These are phyloP conservation scores for Macrostomum cliftonense DNA, from an alignment of 2,888 invertebrate species.

Conservation along the genomic window DNA sequence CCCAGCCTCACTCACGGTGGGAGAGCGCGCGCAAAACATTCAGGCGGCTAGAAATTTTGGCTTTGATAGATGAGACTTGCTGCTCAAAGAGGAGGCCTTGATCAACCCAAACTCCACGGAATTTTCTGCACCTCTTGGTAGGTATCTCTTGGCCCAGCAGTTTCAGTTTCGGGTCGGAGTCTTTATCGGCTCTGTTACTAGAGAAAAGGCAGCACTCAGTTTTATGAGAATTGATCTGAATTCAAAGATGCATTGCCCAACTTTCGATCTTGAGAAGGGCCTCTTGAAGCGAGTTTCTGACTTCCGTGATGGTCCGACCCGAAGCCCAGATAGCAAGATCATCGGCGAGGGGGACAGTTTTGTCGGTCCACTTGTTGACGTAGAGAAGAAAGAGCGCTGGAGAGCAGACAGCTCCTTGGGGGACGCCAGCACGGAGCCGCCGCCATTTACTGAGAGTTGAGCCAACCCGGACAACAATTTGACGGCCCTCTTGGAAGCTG, in stretches of 20 bases:
- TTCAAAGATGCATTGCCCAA: too few species aligned
- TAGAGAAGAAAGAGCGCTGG: slow-evolving; percentile 1
- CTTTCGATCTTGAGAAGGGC: too few species aligned
- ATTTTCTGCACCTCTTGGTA: background rate
- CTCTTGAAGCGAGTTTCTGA: too few species aligned
- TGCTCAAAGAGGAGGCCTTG: background rate
- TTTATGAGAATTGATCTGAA: background rate
- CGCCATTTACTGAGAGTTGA: background rate
- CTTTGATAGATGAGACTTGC: too few species aligned
- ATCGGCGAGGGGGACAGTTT: background rate
- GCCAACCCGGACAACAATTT: background rate
- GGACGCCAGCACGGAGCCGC: background rate
- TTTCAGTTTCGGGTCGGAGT: background rate
- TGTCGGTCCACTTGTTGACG: background rate
- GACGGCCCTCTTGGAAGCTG: background rate
- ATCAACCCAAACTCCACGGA: background rate
- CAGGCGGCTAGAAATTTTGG: too few species aligned
- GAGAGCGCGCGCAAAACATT: too few species aligned
- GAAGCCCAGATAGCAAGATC: too few species aligned
- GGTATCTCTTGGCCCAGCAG: background rate
- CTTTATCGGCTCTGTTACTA: background rate
- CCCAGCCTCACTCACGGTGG: too few species aligned
- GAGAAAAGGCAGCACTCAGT: background rate
- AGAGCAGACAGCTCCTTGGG: slow-evolving; percentile 4
- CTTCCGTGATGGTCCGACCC: too few species aligned